phyloP scores from a whole-genome alignment of 2,113 vertebrate genomes.

The Brachyhypopomus occidentalis region DNA sequence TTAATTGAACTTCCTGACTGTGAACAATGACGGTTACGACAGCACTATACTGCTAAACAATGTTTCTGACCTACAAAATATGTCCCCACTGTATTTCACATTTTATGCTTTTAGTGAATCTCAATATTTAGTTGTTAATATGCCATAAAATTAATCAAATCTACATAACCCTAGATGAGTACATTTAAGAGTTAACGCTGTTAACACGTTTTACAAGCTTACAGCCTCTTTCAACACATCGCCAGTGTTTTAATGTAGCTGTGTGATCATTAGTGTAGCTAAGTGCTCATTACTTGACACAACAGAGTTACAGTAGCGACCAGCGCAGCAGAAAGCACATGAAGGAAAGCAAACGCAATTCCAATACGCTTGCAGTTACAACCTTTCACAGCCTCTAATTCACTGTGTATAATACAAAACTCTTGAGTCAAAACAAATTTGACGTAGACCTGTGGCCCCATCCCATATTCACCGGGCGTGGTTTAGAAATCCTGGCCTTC shows the following conservation, averaged over 20 bases:
- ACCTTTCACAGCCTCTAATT: not conserved
- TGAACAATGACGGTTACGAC: not conserved
- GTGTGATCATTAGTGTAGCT: not conserved
- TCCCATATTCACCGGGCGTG: conserved; percentile 7
- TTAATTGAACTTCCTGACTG: conserved; percentile 6
- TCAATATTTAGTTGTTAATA: not conserved
- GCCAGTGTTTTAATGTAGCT: not conserved
- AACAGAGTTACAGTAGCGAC: conserved; percentile 12
- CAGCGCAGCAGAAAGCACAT: not conserved
- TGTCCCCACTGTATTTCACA: not conserved
- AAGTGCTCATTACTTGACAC: not conserved
- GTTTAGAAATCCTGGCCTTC: not conserved
- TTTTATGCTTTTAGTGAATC: not conserved
- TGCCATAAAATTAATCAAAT: too few relatives aligned
- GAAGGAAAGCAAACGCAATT: too few relatives aligned
- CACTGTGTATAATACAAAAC: not conserved
- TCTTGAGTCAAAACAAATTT: not conserved
- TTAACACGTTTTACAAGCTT: not conserved
- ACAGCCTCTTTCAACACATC: not conserved
- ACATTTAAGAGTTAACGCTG: too few relatives aligned
- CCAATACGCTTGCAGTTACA: too few relatives aligned
- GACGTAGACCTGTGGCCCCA: not conserved
- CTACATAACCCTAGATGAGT: too few relatives aligned
- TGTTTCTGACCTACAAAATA: not conserved
- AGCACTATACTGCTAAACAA: not conserved